A percentile compares a stretch with the other conserved stretches of the same genome.
These are phyloP conservation scores for Meiosimyza platycephala DNA, from an alignment of 2,888 invertebrate species.

Conservation along the genomic window DNA sequence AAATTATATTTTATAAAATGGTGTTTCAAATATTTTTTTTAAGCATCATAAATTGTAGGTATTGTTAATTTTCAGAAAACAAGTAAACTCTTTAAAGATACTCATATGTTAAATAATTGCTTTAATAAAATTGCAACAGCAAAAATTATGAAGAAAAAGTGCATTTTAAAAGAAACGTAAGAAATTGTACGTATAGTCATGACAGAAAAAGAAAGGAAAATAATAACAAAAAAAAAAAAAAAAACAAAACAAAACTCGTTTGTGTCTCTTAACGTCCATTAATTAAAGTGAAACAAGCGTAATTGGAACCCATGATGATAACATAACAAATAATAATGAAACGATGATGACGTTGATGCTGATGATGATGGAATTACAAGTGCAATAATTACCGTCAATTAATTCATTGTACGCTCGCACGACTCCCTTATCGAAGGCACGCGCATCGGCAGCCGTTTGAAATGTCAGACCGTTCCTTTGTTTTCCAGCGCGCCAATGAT, in stretches of 20 bases:
- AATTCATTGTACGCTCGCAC: conserved; percentile 89
- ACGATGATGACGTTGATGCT: conserved; percentile 4
- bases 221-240: conserved; percentile 3
- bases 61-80: too few relatives aligned
- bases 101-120: conserved; percentile 23
- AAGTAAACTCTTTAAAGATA: not conserved
- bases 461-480: conserved; percentile 96
- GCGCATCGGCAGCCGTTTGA: conserved; percentile 93
- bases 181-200: not conserved
- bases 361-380: conserved; percentile 43
- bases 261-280: not conserved
- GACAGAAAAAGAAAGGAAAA: not conserved
- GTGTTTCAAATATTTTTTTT: too few relatives aligned
- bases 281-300: conserved; percentile 20
- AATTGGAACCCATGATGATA: conserved; percentile 9
- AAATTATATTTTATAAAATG: too few relatives aligned
- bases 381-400: conserved; percentile 80
- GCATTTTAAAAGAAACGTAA: conserved; percentile 17
- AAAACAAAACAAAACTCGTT: conserved; percentile 2
- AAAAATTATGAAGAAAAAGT: conserved; percentile 14
- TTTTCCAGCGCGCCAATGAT: conserved; percentile 97
- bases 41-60: too few relatives aligned
- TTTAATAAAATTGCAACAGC: conserved; percentile 23
- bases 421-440: conserved; percentile 94
- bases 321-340: conserved; percentile 7